Base-by-base conservation (phyloP, 2,888 invertebrate genomes). In the Drosophila incognita region DNA sequence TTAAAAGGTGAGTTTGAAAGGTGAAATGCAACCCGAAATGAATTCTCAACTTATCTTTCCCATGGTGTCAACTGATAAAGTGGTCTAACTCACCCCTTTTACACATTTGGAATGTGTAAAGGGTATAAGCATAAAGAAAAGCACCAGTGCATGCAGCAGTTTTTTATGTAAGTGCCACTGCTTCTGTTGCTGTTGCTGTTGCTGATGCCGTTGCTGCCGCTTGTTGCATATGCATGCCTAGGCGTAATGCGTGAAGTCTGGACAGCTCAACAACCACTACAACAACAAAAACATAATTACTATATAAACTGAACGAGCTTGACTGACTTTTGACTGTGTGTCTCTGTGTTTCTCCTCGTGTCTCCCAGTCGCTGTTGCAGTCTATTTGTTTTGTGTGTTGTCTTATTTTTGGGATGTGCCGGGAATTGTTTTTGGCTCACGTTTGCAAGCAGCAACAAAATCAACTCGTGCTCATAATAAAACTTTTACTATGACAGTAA, bases 401-500 rank as follows among this genome's bases (percentile, higher is more conserved):
- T 57, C 60, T 64, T 69, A 70, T 75, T 81, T 81, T 77, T 69
- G 80, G 78, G 79, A 71, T 79, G 79, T 65, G 75, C 68, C 65
- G 59, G 64, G 69, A 81, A 77, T 76, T 79, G 79, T 83, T 83
- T 81, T 74, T 76, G 72, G 71, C 82, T 79, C 79, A 83, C 79
- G 83, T 83, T 79, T 66, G 67, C 74, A 64, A 40, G 60, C 74
- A 64, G 29, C 42, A 70, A 42, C 48, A 65, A 61, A 75, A 64
- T 56, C 69, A 65, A 66, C 60, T 72, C 65, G 64, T 74, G 85
- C 79, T 76, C 79, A 83, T 85, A 85, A 83, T 83, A 85, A 85
- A 84, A 85, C 79, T 85, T 84, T 83, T 83, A 84, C 83, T 73
- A 81, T 84, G 83, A 84, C 83, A 84, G 85, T 83, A 85, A 84